These are phyloP conservation scores for Chlorocebus sabaeus DNA, from an alignment of 2,113 vertebrate species.

Conservation along the genomic window DNA sequence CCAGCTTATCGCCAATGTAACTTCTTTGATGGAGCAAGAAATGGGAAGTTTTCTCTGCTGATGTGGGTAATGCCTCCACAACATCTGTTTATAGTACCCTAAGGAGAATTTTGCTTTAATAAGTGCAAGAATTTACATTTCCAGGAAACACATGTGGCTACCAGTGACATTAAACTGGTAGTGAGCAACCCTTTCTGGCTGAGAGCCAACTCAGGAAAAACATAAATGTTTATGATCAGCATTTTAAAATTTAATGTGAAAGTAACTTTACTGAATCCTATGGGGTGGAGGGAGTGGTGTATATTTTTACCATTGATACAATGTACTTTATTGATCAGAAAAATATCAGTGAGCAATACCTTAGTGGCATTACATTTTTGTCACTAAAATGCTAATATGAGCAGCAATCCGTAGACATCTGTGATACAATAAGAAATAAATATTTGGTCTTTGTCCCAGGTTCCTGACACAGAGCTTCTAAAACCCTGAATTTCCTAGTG, in stretches of 20 bases:
- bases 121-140: slow-evolving; percentile 73
- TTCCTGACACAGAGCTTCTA: not conserved
- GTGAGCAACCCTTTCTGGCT: slow-evolving; percentile 59
- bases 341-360: slow-evolving; percentile 20
- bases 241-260: slow-evolving; percentile 62
- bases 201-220: slow-evolving; percentile 60
- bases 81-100: slow-evolving; percentile 64
- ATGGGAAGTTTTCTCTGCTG: slow-evolving; percentile 19
- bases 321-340: slow-evolving; percentile 35
- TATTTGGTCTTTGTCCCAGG: not conserved
- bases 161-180: slow-evolving; percentile 63
- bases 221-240: slow-evolving; percentile 62
- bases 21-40: slow-evolving; percentile 22
- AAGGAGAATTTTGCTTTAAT: slow-evolving; percentile 69
- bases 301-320: not conserved
- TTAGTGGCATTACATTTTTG: not conserved
- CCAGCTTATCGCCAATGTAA: not conserved
- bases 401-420: not conserved
- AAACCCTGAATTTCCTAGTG: not conserved
- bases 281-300: not conserved
- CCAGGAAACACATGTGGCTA: slow-evolving; percentile 63
- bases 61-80: slow-evolving; percentile 48
- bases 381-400: slow-evolving; percentile 28
- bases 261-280: slow-evolving; percentile 22
- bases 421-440: not conserved